Evolutionary conservation across 2,888 invertebrate species (phyloP).

Genomic region (Drosophila diplacantha): DNA sequence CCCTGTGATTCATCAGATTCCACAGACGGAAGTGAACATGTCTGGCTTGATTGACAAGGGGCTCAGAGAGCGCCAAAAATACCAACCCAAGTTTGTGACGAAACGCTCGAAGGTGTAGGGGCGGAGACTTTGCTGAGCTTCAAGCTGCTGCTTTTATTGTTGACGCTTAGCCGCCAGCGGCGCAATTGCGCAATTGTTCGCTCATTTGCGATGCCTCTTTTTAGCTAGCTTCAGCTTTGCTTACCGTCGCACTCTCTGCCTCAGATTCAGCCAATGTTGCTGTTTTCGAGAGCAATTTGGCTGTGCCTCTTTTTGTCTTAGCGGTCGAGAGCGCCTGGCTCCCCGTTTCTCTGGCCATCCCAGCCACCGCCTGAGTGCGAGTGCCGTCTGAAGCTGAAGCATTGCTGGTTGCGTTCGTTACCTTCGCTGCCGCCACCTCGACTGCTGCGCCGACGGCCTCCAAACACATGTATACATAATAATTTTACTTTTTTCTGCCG

Average conservation of each 20-base stretch:
- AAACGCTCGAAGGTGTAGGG: neutral
- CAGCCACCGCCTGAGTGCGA: conserved; percentile 44
- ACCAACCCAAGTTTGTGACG: neutral
- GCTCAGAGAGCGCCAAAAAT: conserved; percentile 11
- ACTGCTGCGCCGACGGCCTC: conserved; percentile 61
- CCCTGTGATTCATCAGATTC: neutral
- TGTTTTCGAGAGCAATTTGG: conserved; percentile 39
- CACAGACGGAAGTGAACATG: conserved; percentile 4
- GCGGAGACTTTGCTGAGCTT: conserved; percentile 27
- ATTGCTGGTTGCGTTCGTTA: conserved; percentile 43
- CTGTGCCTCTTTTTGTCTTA: conserved; percentile 20
- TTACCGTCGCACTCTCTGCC: conserved; percentile 22
- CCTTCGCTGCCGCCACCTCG: conserved; percentile 43
- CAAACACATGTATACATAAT: conserved; percentile 69
- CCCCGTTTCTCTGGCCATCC: conserved; percentile 6
- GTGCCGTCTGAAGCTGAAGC: conserved; percentile 23
- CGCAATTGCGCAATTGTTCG: conserved; percentile 71
- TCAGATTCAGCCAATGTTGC: conserved; percentile 20
- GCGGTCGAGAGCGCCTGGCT: conserved; percentile 3
- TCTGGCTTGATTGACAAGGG: conserved; percentile 18
- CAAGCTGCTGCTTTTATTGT: conserved; percentile 30
- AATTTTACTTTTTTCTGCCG: conserved; percentile 67
- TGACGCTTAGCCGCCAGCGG: conserved; percentile 21
- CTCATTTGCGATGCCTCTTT: conserved; percentile 50
- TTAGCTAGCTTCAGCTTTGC: conserved; percentile 42